Evolutionary conservation across 2,888 invertebrate genomes (phyloP).

Genomic region (Rhagonycha fulva): DNA sequence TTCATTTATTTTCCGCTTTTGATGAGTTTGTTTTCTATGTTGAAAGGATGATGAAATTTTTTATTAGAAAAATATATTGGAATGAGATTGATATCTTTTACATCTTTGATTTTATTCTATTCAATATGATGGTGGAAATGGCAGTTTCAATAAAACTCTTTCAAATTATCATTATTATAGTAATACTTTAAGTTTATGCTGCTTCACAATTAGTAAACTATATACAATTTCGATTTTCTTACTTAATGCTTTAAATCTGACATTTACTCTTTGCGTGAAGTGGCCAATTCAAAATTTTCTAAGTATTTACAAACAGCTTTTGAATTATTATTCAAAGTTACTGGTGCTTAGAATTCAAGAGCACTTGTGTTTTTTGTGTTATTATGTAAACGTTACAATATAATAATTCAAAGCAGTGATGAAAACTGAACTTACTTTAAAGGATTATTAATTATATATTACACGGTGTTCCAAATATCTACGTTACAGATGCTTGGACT

Average conservation of each 20-base stretch:
- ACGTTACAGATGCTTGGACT: too few species aligned
- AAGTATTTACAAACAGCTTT: neutral
- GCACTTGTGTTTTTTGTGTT: neutral
- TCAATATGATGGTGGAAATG: neutral
- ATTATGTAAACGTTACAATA: neutral
- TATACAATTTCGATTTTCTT: neutral
- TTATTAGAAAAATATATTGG: slow-evolving; percentile 38
- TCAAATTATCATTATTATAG: neutral
- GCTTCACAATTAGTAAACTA: neutral
- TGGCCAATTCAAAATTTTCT: neutral
- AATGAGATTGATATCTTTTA: neutral
- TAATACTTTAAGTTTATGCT: neutral
- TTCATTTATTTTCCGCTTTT: slow-evolving; percentile 47
- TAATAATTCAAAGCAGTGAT: neutral
- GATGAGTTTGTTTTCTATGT: slow-evolving; percentile 51
- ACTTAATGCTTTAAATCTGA: neutral
- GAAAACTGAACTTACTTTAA: neutral
- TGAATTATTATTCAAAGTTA: neutral
- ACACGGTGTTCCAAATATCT: too few species aligned
- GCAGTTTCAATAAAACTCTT: neutral
- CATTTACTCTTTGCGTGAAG: neutral
- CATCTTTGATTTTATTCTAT: neutral
- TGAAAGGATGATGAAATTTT: slow-evolving; percentile 48
- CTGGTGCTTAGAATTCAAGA: neutral
- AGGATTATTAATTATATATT: neutral